These are phyloP conservation scores for Pollimyrus isidori DNA, from an alignment of 2,113 vertebrate species.

Conservation along the genomic window DNA sequence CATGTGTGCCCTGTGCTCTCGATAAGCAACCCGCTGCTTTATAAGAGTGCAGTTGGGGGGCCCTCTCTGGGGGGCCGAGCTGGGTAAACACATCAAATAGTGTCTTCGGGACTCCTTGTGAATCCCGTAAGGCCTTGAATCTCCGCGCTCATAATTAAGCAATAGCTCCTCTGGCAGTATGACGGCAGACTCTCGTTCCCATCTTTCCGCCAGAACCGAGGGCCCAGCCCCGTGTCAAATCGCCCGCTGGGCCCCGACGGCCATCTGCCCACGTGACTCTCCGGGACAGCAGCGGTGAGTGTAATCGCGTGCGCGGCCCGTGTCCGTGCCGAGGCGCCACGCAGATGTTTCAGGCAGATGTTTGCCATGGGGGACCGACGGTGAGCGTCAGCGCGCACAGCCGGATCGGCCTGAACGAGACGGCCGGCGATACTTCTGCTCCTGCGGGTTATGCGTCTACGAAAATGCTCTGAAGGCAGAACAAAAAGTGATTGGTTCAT, in stretches of 20 bases:
- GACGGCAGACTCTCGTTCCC: background rate
- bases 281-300: constrained; percentile 53
- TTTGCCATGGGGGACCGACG: background rate
- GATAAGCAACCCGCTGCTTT: background rate
- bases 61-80: background rate
- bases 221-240: constrained; percentile 55
- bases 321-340: background rate
- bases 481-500: too few species aligned
- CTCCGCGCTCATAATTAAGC: background rate
- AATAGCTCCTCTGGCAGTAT: background rate
- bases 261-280: constrained; percentile 67
- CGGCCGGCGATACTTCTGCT: background rate
- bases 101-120: background rate
- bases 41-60: background rate
- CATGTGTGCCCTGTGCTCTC: background rate
- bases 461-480: background rate
- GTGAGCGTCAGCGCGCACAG: background rate
- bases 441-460: too few species aligned
- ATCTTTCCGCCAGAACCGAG: constrained; percentile 51
- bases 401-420: background rate
- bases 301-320: background rate
- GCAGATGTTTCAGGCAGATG: background rate
- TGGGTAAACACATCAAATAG: background rate
- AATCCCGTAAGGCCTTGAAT: background rate
- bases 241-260: constrained; percentile 53